Base-by-base conservation (phyloP, 2,888 invertebrate species). In the Linhomoeus sp. region DNA sequence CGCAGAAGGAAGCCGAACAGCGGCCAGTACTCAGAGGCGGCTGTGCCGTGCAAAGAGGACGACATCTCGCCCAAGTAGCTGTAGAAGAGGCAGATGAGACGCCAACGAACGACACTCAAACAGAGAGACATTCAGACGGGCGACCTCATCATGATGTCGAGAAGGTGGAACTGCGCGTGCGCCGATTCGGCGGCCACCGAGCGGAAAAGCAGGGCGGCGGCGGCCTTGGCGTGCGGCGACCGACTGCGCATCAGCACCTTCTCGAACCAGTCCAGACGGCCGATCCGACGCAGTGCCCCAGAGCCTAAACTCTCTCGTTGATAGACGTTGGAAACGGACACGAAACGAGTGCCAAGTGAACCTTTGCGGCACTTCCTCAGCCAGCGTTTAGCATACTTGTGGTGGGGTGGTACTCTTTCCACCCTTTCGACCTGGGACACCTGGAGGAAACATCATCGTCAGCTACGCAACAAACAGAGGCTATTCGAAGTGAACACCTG, bases 171-270 rank as follows among this genome's bases (percentile, higher is more conserved):
- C 7, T 29, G 29, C 29, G 7, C 5, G 23, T 40, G 3, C 7
- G 7, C 38, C 17, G 38, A 20, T 20, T 9, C 22, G 22, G 22
- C 23, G n/a, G 43, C 47, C 22, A 46, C 12, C 19, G 37, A 20
- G 23, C 47, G 26, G 19, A 50, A 38, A 2, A 50, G 29, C 24
- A 43, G 39, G 58, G 87, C 87, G 14, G 85, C 82, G 35, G 86
- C 78, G 66, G 84, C 81, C 24, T 90, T 75, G 0, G 86, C 84
- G 52, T 84, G 76, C 45, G 84, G 75, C 0, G 87, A 88, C 63
- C 84, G 83, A 0, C 83, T 78, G 69, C 86, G 86, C 67, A 90
- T 90, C 58, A 90, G 73, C 9, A 88, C 80, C n/a, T 81, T 80
- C 55, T 83, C 80, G 50, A 90, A 71, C 90, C 90, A 90, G 22